A percentile compares a stretch with the other conserved stretches of the same genome.
These are phyloP conservation scores for Hippoglossus stenolepis DNA, from an alignment of 2,113 vertebrate species.

Conservation along the genomic window DNA sequence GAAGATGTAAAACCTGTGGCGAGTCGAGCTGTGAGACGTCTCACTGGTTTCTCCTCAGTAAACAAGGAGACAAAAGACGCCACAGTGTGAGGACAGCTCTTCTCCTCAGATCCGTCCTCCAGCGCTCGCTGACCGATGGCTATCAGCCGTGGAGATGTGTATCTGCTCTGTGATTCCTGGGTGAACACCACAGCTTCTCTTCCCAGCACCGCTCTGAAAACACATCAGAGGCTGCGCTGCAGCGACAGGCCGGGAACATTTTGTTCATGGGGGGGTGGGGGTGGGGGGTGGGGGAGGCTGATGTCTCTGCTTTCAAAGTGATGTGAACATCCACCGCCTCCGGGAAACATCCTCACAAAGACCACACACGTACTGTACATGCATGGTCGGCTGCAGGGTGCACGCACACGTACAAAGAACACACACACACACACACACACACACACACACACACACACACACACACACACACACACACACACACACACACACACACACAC, in stretches of 20 bases:
- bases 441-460: too few relatives aligned
- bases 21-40: too few relatives aligned
- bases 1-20: too few relatives aligned
- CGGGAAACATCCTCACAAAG: not conserved
- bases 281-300: too few relatives aligned
- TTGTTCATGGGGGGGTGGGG: not conserved
- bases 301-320: too few relatives aligned
- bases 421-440: not conserved
- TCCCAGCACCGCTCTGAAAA: not conserved
- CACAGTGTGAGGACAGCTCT: not conserved
- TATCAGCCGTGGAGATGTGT: not conserved
- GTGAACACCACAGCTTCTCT: not conserved
- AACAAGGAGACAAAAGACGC: not conserved
- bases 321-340: not conserved
- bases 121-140: too few relatives aligned
- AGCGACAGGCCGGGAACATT: not conserved
- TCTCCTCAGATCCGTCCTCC: too few relatives aligned
- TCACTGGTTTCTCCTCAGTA: too few relatives aligned
- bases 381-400: too few relatives aligned
- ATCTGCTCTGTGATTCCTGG: not conserved
- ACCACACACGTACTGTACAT: not conserved
- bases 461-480: not conserved
- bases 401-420: not conserved
- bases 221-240: not conserved
- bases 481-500: too few relatives aligned